Conservation (phyloP, 2,888 invertebrate genomes). For the Mallateleia sp. region DNA sequence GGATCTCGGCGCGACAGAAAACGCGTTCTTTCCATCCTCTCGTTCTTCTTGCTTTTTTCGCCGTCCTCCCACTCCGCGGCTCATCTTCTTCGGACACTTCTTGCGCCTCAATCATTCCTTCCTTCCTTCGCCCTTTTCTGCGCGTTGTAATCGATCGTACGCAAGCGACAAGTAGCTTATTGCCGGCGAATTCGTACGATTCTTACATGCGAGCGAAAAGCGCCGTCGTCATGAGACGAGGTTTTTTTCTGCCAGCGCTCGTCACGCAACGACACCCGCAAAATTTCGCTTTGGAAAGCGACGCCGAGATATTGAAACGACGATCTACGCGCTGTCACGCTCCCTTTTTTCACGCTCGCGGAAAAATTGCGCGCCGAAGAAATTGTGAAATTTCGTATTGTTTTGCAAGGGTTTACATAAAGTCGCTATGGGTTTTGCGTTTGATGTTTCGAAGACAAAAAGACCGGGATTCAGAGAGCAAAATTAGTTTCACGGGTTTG, state of each 20-base stretch:
- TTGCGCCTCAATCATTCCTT: constrained; percentile 41
- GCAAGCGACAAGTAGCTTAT: constrained; percentile 54
- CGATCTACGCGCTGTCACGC: constrained; percentile 73
- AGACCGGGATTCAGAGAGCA: too few relatives aligned
- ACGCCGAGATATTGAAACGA: constrained; percentile 65
- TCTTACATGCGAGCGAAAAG: constrained; percentile 61
- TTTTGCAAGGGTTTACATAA: constrained; percentile 31
- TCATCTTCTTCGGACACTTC: constrained; percentile 38
- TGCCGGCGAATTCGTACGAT: constrained; percentile 42
- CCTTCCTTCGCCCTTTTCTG: constrained; percentile 47
- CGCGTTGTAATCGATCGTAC: constrained; percentile 61
- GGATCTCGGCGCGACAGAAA: constrained; percentile 64
- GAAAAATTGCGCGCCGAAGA: constrained; percentile 59
- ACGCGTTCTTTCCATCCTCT: constrained; percentile 32
- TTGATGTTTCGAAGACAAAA: too few relatives aligned
- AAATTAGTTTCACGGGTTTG: too few relatives aligned
- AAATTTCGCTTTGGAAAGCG: constrained; percentile 76
- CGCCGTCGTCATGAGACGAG: constrained; percentile 40
- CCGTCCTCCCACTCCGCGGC: constrained; percentile 67
- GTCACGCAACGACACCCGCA: constrained; percentile 76
- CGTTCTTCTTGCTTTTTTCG: constrained; percentile 7
- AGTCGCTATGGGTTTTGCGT: not conserved
- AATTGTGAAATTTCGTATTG: constrained; percentile 56
- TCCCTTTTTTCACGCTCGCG: constrained; percentile 47
- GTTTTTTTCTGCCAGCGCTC: constrained; percentile 22